These are phyloP conservation scores for Ormia ochracea DNA, from an alignment of 2,888 invertebrate genomes.

Conservation along the genomic window DNA sequence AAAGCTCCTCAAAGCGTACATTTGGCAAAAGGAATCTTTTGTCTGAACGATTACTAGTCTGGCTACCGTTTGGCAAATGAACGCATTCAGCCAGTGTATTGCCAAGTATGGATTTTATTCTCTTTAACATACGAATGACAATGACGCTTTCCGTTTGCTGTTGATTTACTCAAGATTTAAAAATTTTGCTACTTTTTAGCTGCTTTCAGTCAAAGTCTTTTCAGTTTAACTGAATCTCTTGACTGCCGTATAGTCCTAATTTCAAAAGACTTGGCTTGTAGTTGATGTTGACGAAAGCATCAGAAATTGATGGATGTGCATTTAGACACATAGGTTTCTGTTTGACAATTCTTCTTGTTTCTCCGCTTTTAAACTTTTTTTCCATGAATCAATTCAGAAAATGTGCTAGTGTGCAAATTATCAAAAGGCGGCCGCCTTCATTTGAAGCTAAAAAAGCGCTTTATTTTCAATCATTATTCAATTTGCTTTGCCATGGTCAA, in stretches of 20 bases:
- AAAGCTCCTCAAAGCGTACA: constrained; percentile 49
- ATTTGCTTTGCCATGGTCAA: constrained; percentile 29
- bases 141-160: constrained; percentile 43
- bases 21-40: not conserved
- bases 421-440: constrained; percentile 58
- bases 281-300: constrained; percentile 72
- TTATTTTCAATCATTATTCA: constrained; percentile 36
- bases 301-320: constrained; percentile 74
- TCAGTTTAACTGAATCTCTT: not conserved
- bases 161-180: constrained; percentile 41
- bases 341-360: constrained; percentile 21
- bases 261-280: constrained; percentile 42
- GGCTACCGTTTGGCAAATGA: constrained; percentile 66
- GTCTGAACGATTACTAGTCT: constrained; percentile 16
- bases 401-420: constrained; percentile 17
- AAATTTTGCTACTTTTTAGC: constrained; percentile 57
- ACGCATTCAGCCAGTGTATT: constrained; percentile 11
- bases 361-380: constrained; percentile 7
- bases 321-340: constrained; percentile 50
- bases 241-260: constrained; percentile 24
- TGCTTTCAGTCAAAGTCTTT: constrained; percentile 46
- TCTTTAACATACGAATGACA: constrained; percentile 54
- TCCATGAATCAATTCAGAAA: constrained; percentile 4
- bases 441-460: constrained; percentile 33
- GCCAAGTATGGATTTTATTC: constrained; percentile 42